These are phyloP conservation scores for Rhagologus leucostigma DNA, from an alignment of 2,113 vertebrate genomes.

Conservation along the genomic window DNA sequence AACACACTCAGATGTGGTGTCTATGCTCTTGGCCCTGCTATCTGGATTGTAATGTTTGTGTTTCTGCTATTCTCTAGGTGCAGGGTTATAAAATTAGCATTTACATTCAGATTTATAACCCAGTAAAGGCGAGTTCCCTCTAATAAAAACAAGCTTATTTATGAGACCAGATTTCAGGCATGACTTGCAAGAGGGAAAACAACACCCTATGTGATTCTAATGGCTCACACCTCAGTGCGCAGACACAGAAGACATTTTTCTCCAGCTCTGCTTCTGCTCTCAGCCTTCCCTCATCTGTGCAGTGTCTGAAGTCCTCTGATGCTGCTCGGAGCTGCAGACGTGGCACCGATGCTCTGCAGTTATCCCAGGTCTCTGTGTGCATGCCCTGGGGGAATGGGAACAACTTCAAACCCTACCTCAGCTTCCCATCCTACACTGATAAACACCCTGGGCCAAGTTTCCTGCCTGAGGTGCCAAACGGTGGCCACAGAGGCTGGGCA, in stretches of 20 bases:
- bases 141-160: slow-evolving; percentile 54
- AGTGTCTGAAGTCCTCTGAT: neutral
- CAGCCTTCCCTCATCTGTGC: neutral
- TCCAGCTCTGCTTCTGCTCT: neutral
- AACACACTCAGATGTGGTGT: fast-evolving
- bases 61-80: slow-evolving; percentile 19
- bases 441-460: neutral
- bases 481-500: neutral
- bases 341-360: fast-evolving
- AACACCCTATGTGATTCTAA: slow-evolving; percentile 18
- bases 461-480: neutral
- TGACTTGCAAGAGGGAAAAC: slow-evolving; percentile 21
- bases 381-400: fast-evolving
- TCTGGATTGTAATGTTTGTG: neutral
- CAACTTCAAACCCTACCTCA: neutral
- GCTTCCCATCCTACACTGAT: neutral
- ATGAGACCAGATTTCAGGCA: slow-evolving; percentile 37
- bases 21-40: neutral
- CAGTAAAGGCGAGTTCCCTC: neutral
- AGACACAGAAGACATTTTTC: neutral
- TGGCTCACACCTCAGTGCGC: slow-evolving; percentile 16
- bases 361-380: neutral
- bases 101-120: slow-evolving; percentile 24
- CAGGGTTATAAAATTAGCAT: slow-evolving; percentile 54
- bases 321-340: neutral